Conservation (phyloP, 2,888 invertebrate species). For the Tyria jacobaeae region DNA sequence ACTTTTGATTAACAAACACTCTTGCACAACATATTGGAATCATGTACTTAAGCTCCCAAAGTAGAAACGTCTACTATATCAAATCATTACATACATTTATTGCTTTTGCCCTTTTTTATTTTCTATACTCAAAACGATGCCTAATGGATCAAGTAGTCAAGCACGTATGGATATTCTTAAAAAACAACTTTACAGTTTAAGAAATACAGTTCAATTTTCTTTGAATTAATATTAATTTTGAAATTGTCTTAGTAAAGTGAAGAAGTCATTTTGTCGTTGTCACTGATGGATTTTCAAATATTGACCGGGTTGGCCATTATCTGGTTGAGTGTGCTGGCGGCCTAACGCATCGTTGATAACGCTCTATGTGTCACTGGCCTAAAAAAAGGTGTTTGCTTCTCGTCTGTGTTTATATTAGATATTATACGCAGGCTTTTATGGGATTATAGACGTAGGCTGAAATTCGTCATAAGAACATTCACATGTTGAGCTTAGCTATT, state of each 20-base stretch:
- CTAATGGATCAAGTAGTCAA: constrained; percentile 73
- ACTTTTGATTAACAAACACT: constrained; percentile 25
- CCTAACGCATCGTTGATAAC: constrained; percentile 71
- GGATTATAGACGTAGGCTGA: constrained; percentile 66
- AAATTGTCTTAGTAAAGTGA: constrained; percentile 72
- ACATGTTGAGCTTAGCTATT: no score
- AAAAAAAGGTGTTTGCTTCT: constrained; percentile 71
- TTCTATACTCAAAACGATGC: constrained; percentile 66
- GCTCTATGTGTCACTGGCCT: constrained; percentile 67
- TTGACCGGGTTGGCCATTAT: constrained; percentile 81
- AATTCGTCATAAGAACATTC: background rate
- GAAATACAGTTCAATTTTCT: constrained; percentile 45
- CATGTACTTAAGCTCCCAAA: constrained; percentile 47
- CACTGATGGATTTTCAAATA: constrained; percentile 84
- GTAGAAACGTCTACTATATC: constrained; percentile 52
- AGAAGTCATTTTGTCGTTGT: constrained; percentile 79
- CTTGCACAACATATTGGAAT: constrained; percentile 20
- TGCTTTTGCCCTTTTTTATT: constrained; percentile 65
- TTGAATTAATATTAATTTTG: constrained; percentile 29
- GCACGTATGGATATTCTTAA: constrained; percentile 40
- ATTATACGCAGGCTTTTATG: constrained; percentile 70
- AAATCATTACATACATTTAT: constrained; percentile 64
- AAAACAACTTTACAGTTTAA: constrained; percentile 45
- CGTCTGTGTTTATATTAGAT: constrained; percentile 71
- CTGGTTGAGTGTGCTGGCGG: constrained; percentile 72